Evolutionary conservation across 2,797 vertebrate species (phyloP).

Genomic region (Sylvia borin): DNA sequence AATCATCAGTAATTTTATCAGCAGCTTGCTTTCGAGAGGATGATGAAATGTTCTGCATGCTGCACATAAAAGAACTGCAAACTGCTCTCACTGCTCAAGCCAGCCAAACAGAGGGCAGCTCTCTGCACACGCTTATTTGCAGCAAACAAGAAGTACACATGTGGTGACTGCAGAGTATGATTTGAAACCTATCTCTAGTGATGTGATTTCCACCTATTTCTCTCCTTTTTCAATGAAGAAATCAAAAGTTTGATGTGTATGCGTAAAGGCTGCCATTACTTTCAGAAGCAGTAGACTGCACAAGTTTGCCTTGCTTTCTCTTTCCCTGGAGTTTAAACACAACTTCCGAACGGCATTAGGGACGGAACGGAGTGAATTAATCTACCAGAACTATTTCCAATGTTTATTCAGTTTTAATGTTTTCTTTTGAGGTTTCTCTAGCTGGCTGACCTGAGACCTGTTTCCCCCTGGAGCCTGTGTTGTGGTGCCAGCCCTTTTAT

Average conservation of each 20-base stretch:
- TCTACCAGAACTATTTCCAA: background rate
- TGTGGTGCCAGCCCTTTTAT: slow-evolving; percentile 29
- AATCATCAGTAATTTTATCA: background rate
- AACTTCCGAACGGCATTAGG: background rate
- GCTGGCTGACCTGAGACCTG: background rate
- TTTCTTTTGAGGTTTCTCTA: slow-evolving; percentile 33
- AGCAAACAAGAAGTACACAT: background rate
- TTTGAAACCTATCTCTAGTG: background rate
- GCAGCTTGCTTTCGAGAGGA: background rate
- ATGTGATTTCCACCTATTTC: background rate
- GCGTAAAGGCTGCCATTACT: background rate
- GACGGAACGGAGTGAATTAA: background rate
- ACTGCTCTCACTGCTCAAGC: background rate
- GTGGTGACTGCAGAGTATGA: background rate
- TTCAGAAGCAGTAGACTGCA: background rate
- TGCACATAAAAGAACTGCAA: background rate
- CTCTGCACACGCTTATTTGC: background rate
- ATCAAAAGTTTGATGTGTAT: background rate
- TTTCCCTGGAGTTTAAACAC: background rate
- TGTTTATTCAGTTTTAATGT: background rate
- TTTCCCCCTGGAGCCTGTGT: background rate
- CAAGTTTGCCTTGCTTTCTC: background rate
- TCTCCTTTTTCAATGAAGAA: background rate
- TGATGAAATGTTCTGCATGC: background rate
- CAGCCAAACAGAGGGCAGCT: background rate